Percentiles rank a stretch among this genome's conserved stretches.
phyloP scores from a whole-genome alignment of 1,140 invertebrate genomes.

The Bathynomus jamesi region DNA sequence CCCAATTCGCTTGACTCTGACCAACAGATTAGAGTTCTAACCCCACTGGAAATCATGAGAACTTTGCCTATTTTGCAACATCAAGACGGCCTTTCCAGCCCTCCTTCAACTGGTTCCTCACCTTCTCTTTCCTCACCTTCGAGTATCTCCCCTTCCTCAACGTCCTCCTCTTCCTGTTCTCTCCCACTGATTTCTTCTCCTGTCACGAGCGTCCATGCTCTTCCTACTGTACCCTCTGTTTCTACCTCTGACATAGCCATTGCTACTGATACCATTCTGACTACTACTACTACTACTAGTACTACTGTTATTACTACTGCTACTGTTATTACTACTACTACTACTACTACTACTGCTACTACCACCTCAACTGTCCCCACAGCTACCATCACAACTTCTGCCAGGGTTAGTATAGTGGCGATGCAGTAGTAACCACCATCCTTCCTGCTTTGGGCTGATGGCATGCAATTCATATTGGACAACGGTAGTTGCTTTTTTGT shows the following conservation, averaged over 20 bases:
- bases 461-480: too few relatives aligned
- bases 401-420: conserved; percentile 3
- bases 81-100: conserved; percentile 31
- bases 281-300: neutral
- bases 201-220: neutral
- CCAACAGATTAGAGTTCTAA: conserved; percentile 36
- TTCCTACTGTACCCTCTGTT: neutral
- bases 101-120: conserved; percentile 14
- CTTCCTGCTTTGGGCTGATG: too few relatives aligned
- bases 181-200: neutral
- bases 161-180: neutral
- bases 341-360: conserved; percentile 18
- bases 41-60: conserved; percentile 36
- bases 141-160: neutral
- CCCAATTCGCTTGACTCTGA: conserved; percentile 24
- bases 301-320: conserved; percentile 6
- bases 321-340: conserved; percentile 22
- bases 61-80: conserved; percentile 33
- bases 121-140: neutral
- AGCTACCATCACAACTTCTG: conserved; percentile 6
- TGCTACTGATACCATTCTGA: neutral
- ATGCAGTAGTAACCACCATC: neutral
- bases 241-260: neutral
- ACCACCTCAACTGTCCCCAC: conserved; percentile 2
- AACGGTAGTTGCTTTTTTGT: too few relatives aligned